These are phyloP conservation scores for Heliocidaris erythrogramma DNA, from an alignment of 35 echinoderm and acorn worm genomes.

Conservation along the genomic window DNA sequence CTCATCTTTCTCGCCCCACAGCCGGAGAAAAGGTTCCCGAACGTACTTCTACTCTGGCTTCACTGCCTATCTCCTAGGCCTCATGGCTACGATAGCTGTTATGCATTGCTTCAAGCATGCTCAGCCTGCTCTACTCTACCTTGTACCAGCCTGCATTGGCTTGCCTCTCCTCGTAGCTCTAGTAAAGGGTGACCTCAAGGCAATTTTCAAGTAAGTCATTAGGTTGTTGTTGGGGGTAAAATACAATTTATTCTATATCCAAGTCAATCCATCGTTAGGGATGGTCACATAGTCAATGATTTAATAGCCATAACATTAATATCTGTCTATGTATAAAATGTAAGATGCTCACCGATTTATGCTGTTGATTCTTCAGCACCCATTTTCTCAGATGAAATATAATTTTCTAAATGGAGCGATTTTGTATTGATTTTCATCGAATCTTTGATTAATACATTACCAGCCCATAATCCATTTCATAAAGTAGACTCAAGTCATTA, in stretches of 20 bases:
- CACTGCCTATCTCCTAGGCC: conserved; percentile 80
- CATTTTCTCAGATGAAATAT: too few relatives aligned
- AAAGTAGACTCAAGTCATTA: too few relatives aligned
- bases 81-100: conserved; percentile 87
- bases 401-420: too few relatives aligned
- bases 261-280: neutral
- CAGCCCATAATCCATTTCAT: too few relatives aligned
- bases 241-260: neutral
- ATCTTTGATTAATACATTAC: too few relatives aligned
- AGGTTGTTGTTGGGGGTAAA: neutral
- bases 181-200: conserved; percentile 82
- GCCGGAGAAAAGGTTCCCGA: conserved; percentile 59
- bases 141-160: conserved; percentile 95
- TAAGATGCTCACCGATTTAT: too few relatives aligned
- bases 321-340: neutral
- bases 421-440: too few relatives aligned
- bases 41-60: conserved; percentile 85
- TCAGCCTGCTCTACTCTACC: conserved; percentile 90
- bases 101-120: conserved; percentile 99
- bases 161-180: conserved; percentile 86
- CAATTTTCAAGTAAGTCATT: conserved; percentile 81
- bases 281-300: neutral
- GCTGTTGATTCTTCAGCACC: too few relatives aligned
- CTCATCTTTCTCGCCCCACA: conserved; percentile 23
- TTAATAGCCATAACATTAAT: neutral